Evolutionary conservation across 2,113 vertebrate species (phyloP).

Genomic region (Chaetops frenatus): DNA sequence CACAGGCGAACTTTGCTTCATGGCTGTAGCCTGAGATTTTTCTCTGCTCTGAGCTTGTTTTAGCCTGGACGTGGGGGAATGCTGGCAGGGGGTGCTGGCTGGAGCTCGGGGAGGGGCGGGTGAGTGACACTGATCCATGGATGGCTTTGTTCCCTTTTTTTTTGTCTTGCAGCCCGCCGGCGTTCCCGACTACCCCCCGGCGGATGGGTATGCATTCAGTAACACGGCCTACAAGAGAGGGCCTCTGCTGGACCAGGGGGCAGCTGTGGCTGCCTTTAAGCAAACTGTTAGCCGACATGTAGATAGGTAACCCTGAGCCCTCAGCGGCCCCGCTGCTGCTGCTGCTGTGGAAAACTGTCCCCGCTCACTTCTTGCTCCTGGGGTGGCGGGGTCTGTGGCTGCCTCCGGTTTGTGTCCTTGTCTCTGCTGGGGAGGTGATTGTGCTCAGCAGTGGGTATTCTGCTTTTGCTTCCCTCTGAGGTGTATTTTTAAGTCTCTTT

Average conservation of each 20-base stretch:
- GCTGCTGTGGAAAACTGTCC: constrained; percentile 75
- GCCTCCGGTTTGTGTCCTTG: neutral
- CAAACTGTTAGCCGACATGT: constrained; percentile 78
- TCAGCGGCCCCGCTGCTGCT: neutral
- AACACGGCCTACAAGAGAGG: constrained; percentile 72
- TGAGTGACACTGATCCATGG: neutral
- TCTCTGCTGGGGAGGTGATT: neutral
- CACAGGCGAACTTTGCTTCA: no score
- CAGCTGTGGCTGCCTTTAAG: constrained; percentile 77
- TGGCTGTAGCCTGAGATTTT: no score
- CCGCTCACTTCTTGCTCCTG: neutral
- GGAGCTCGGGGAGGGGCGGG: neutral
- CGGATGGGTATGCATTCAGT: constrained; percentile 78
- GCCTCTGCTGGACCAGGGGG: constrained; percentile 79
- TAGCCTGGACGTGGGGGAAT: no score
- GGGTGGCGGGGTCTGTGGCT: neutral
- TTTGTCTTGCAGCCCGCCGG: constrained; percentile 69
- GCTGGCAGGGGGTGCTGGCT: neutral
- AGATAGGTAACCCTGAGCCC: constrained; percentile 82
- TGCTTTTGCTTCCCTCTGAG: neutral
- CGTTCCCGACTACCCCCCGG: constrained; percentile 66
- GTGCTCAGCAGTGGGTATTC: neutral
- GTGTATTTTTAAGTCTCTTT: no score
- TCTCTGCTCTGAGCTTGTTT: no score
- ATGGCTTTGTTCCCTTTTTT: constrained; percentile 17